Evolutionary conservation across 2,113 vertebrate species (phyloP), one percentile per base, ranked within the genome.

Genomic region (Barnardius zonarius): DNA sequence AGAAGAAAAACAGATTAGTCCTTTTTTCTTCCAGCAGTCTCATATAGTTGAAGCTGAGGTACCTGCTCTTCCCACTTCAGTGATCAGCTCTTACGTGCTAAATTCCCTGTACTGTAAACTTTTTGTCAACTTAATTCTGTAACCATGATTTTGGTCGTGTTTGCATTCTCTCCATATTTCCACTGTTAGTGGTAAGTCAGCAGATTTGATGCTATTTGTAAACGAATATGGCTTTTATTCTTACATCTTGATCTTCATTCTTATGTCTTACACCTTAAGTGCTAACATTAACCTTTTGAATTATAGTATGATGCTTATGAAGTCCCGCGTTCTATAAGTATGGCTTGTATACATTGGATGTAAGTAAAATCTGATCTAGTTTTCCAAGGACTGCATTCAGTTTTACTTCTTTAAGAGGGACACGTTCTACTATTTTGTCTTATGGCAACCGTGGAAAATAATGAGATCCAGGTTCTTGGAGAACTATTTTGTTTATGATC

Each of bases 291-390:
- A 6, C 11, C 5, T 66, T 82, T 61, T 75, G 44, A 78, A 28
- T 83, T 52, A 43, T 11, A 55, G 2, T 17, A 13, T 7, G 7
- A 20, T 66, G 13, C 28, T 63, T 77, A 55, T 3, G 17, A 54
- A 73, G 7, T 35, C 6, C 1, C 1, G 23, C 41, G 18, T 69
- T 62, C 19, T 37, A 2, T 52, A 74, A 49, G n/a, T 33, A 14
- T 11, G 2, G 0, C 44, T 93, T 79, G 1, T 41, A 7, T 85
- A 86, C 9, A 23, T 0, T 57, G 5, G 8, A 9, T 10, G 4
- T 15, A 22, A 7, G 5, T 35, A 48, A 90, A 90, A 83, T 54
- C 25, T 12, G 7, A 83, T 54, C 19, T 12, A 9, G 4, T 55
- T 67, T 68, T 86, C 27, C 48, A n/a, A 61, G 28, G 19, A 35